These are phyloP conservation scores for Drosophila triauraria DNA, from an alignment of 1,140 invertebrate species.

Conservation along the genomic window DNA sequence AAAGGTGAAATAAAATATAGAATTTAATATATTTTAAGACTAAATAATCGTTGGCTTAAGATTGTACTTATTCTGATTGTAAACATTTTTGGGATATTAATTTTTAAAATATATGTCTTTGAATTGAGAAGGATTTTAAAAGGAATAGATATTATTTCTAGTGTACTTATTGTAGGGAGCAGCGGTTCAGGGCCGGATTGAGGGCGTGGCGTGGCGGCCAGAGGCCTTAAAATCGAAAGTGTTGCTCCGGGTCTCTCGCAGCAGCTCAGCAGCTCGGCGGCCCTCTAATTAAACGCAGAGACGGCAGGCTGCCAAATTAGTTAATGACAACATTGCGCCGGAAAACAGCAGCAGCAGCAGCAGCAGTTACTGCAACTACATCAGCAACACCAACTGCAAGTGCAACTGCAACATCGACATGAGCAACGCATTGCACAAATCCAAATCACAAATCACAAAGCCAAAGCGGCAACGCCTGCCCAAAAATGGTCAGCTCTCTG, in stretches of 20 bases:
- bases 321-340: conserved; percentile 65
- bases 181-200: conserved; percentile 20
- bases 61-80: too few relatives aligned
- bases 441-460: conserved; percentile 42
- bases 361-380: conserved; percentile 2
- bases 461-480: conserved; percentile 53
- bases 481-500: conserved; percentile 74
- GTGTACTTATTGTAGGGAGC: not conserved
- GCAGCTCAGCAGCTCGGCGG: conserved; percentile 35
- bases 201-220: conserved; percentile 40
- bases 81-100: too few relatives aligned
- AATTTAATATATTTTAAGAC: too few relatives aligned
- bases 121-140: too few relatives aligned
- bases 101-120: too few relatives aligned
- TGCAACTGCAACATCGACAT: conserved; percentile 24
- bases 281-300: conserved; percentile 74
- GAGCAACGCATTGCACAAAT: conserved; percentile 54
- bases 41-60: too few relatives aligned
- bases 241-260: conserved; percentile 53
- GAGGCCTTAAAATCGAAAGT: conserved; percentile 67
- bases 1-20: not conserved
- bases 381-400: not conserved
- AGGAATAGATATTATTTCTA: not conserved
- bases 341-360: conserved; percentile 12
- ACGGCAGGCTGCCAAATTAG: conserved; percentile 74